These are phyloP conservation scores for Parauchenoglanis ngamensis DNA, from an alignment of 2,797 vertebrate species.

Conservation along the genomic window DNA sequence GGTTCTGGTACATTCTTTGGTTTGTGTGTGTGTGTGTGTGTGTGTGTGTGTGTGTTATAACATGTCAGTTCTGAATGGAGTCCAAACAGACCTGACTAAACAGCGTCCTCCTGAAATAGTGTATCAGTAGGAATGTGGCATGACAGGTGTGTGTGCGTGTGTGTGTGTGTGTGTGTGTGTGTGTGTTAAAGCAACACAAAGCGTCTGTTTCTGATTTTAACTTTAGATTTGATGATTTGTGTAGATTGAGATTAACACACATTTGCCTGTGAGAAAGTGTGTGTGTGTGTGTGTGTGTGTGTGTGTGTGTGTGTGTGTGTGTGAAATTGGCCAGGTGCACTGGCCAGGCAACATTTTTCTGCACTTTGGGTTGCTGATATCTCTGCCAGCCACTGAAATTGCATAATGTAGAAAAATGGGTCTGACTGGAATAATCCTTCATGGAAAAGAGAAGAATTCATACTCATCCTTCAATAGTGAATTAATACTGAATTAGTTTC, in stretches of 20 bases:
- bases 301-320: background rate
- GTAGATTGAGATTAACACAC: background rate
- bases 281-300: background rate
- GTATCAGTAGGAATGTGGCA: slow-evolving; percentile 7
- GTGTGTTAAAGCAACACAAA: slow-evolving; percentile 6
- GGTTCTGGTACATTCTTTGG: background rate
- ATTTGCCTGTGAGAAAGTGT: background rate
- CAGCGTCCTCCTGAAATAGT: slow-evolving; percentile 29
- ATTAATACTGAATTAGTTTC: slow-evolving; percentile 15
- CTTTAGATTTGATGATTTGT: background rate
- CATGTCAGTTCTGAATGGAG: background rate
- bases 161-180: slow-evolving; percentile 27
- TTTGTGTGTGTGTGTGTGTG: background rate
- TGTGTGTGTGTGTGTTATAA: slow-evolving; percentile 12
- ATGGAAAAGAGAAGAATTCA: slow-evolving; percentile 18
- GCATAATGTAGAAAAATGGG: slow-evolving; percentile 22
- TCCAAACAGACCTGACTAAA: slow-evolving; percentile 31
- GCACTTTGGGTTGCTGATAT: background rate
- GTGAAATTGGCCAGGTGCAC: background rate
- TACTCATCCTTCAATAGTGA: slow-evolving; percentile 22
- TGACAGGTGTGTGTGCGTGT: slow-evolving; percentile 31
- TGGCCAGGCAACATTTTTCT: background rate
- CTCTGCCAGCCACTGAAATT: background rate
- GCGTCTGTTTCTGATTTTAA: background rate
- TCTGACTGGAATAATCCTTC: slow-evolving; percentile 13